phyloP scores from a whole-genome alignment of 2,888 invertebrate species.

The Cephus pygmeus region DNA sequence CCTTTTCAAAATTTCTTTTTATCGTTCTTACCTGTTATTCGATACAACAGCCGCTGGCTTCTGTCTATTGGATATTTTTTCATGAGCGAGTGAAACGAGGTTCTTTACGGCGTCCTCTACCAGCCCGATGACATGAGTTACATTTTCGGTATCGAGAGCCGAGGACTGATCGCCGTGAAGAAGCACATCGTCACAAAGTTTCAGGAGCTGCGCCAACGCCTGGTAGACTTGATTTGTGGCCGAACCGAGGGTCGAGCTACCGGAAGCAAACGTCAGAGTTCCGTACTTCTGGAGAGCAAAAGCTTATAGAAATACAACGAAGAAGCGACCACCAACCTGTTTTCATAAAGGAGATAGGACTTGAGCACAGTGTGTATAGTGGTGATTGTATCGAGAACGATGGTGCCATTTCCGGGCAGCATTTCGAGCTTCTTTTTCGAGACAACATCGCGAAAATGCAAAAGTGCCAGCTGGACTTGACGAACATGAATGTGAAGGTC shows the following conservation, averaged over 20 bases:
- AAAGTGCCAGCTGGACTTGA: constrained; percentile 80
- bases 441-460: constrained; percentile 93
- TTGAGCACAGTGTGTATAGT: constrained; percentile 79
- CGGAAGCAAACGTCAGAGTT: constrained; percentile 17
- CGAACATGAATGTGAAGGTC: constrained; percentile 82
- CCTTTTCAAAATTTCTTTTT: background rate
- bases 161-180: constrained; percentile 79
- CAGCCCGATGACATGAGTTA: constrained; percentile 76
- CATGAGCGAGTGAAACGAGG: constrained; percentile 82
- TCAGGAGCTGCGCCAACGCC: constrained; percentile 86
- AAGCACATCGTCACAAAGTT: constrained; percentile 90
- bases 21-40: constrained; percentile 53
- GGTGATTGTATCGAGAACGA: constrained; percentile 92
- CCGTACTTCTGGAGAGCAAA: constrained; percentile 69
- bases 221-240: constrained; percentile 89
- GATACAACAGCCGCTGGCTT: constrained; percentile 54
- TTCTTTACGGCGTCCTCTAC: constrained; percentile 82
- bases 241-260: constrained; percentile 77
- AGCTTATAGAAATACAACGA: constrained; percentile 32
- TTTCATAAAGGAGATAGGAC: constrained; percentile 68
- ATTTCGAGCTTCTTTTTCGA: constrained; percentile 92
- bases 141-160: constrained; percentile 73
- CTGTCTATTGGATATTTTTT: constrained; percentile 79
- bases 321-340: constrained; percentile 63
- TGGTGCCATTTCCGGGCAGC: constrained; percentile 92